Percentiles rank a stretch among this genome's conserved stretches.
Evolutionary conservation across 2,797 vertebrate genomes (phyloP).

Genomic region (Onychomys leucogaster): DNA sequence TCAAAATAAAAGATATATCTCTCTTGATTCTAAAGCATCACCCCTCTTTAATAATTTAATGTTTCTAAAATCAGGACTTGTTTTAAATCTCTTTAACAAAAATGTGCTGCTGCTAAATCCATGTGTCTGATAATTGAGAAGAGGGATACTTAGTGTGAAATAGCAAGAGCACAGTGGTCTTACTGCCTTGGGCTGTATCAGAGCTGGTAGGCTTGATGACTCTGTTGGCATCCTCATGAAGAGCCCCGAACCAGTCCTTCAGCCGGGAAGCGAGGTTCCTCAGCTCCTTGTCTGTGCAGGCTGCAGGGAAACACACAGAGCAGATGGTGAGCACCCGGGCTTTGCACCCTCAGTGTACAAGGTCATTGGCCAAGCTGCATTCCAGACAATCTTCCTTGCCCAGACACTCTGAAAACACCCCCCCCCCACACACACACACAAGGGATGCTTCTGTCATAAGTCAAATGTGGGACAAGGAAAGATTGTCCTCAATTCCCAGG

Average conservation of each 20-base stretch:
- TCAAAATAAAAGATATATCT: neutral
- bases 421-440: no score
- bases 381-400: neutral
- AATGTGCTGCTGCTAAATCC: neutral
- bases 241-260: slow-evolving; percentile 97
- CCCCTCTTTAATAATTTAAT: neutral
- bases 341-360: neutral
- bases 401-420: neutral
- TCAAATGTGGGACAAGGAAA: neutral
- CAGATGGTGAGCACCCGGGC: rapidly evolving
- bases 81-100: slow-evolving; percentile 2
- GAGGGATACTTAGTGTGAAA: neutral
- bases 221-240: slow-evolving; percentile 93
- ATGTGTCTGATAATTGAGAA: neutral
- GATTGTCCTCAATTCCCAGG: no score
- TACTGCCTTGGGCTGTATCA: slow-evolving; percentile 88
- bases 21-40: slow-evolving; percentile 14
- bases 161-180: slow-evolving; percentile 71
- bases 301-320: slow-evolving; percentile 84
- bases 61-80: neutral
- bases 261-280: slow-evolving; percentile 94
- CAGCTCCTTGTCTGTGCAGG: slow-evolving; percentile 91
- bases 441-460: neutral
- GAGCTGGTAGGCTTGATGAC: slow-evolving; percentile 89
- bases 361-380: neutral